Evolutionary conservation across 2,888 invertebrate species (phyloP), one percentile per base, ranked within the genome.

Genomic region (Drosophila anceps): DNA sequence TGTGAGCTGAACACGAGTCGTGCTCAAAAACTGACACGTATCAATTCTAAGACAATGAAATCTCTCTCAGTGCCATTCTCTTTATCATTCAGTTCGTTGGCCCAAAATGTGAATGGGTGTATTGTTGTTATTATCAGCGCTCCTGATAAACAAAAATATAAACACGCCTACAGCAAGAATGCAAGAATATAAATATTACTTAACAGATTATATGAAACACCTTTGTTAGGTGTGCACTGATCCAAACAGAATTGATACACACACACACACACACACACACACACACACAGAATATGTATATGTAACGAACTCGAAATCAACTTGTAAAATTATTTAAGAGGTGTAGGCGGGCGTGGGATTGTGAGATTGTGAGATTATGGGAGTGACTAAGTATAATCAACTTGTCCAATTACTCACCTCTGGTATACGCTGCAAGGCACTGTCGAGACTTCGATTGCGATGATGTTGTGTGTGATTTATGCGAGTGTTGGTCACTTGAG

Each of bases 381-480:
- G 50, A 29, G 48, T 53, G n/a, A 27, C 43, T 63, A 46, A 54
- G 48, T 31, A 8, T 15, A 54, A 58, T 53, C 43, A 51, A 57
- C 27, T 61, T 37, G n/a, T 31, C 37, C 53, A 53, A 54, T 58
- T 66, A 90, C 90, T 91, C 78, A 93, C 97, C 94, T 97, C 97
- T 72, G 97, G 97, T 92, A 98, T 97, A 93, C 97, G 94, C 93
- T 97, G 97, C 78, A 97, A 94, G 71, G 97, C 98, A 68, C 97
- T 98, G 93, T 98, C 98, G 92, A 98, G 94, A 92, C 97, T 97
- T 81, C 98, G 95, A 94, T 98, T 98, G 88, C 98, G 95, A 93
- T 97, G 97, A 92, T 97, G 97, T 89, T 96, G 95, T 79, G 96
- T 93, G 81, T 93, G 89, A 88, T 93, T 93, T 67, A 93, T 93